Conservation (phyloP, 37 sponge, comb jelly and placozoan genomes). For the Petrosia ficiformis region DNA sequence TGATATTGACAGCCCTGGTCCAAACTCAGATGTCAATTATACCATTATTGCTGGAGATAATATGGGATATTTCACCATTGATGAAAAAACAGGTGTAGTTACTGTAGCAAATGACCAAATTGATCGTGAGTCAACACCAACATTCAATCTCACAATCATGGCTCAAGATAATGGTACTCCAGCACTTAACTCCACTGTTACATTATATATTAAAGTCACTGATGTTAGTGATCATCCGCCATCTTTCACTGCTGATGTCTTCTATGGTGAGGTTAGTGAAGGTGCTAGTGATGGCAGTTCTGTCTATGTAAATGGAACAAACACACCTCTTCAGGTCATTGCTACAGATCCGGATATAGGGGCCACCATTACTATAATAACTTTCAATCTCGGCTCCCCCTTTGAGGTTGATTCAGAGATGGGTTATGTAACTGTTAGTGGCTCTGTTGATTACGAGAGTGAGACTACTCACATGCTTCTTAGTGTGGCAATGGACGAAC, state of each 20-base stretch:
- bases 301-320: constrained; percentile 9
- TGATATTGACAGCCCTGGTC: constrained; percentile 46
- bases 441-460: constrained; percentile 17
- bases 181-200: not conserved
- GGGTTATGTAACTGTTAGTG: constrained; percentile 54
- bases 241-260: constrained; percentile 14
- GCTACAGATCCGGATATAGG: constrained; percentile 50
- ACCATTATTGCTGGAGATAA: constrained; percentile 23
- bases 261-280: constrained; percentile 36
- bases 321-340: constrained; percentile 10
- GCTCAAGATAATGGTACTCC: constrained; percentile 31
- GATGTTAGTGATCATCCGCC: constrained; percentile 72
- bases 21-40: constrained; percentile 45
- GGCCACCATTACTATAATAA: constrained; percentile 25
- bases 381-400: not conserved
- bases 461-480: not conserved
- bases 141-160: constrained; percentile 25
- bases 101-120: constrained; percentile 20
- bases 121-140: constrained; percentile 33
- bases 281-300: constrained; percentile 21
- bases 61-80: constrained; percentile 9
- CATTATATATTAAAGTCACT: constrained; percentile 34
- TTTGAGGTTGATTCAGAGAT: constrained; percentile 41
- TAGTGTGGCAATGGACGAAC: constrained; percentile 21
- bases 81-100: constrained; percentile 21